These are phyloP conservation scores for Papilio aristodemus DNA, from an alignment of 1,140 invertebrate species.

Conservation along the genomic window DNA sequence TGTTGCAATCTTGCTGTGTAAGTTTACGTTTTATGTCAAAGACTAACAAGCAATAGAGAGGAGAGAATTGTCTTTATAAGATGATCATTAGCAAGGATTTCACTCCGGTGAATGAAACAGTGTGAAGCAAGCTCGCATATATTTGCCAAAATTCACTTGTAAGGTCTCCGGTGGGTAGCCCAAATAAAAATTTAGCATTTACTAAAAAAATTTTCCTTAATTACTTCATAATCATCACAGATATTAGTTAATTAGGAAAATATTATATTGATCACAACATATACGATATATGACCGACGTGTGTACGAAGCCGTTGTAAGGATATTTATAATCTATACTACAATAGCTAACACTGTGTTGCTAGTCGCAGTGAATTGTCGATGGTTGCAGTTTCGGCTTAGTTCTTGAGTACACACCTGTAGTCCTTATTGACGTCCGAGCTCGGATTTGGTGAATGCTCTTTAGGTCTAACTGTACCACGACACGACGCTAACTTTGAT, in stretches of 20 bases:
- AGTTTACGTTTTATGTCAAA: not conserved
- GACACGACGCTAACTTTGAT: slow-evolving; percentile 81
- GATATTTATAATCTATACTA: slow-evolving; percentile 55
- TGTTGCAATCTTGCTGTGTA: slow-evolving; percentile 22
- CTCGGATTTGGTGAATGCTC: slow-evolving; percentile 72
- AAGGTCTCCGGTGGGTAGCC: slow-evolving; percentile 68
- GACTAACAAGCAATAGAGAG: slow-evolving; percentile 2
- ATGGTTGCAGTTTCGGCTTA: slow-evolving; percentile 42
- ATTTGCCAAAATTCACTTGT: slow-evolving; percentile 41
- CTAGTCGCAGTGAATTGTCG: slow-evolving; percentile 26
- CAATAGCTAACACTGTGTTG: slow-evolving; percentile 52
- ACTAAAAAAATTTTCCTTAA: slow-evolving; percentile 54
- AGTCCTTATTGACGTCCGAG: slow-evolving; percentile 76
- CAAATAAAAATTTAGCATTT: slow-evolving; percentile 58
- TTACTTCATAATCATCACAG: slow-evolving; percentile 72
- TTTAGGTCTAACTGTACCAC: slow-evolving; percentile 79
- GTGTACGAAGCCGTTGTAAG: slow-evolving; percentile 52
- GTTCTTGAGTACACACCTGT: slow-evolving; percentile 79
- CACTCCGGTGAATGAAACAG: slow-evolving; percentile 50
- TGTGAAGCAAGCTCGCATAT: slow-evolving; percentile 45
- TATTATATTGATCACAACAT: slow-evolving; percentile 65
- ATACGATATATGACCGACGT: slow-evolving; percentile 50
- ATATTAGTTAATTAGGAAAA: slow-evolving; percentile 72
- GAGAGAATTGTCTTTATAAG: slow-evolving; percentile 6
- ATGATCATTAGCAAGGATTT: slow-evolving; percentile 30